Conservation (phyloP, 2,113 vertebrate genomes). For the Dicrurus megarhynchus region DNA sequence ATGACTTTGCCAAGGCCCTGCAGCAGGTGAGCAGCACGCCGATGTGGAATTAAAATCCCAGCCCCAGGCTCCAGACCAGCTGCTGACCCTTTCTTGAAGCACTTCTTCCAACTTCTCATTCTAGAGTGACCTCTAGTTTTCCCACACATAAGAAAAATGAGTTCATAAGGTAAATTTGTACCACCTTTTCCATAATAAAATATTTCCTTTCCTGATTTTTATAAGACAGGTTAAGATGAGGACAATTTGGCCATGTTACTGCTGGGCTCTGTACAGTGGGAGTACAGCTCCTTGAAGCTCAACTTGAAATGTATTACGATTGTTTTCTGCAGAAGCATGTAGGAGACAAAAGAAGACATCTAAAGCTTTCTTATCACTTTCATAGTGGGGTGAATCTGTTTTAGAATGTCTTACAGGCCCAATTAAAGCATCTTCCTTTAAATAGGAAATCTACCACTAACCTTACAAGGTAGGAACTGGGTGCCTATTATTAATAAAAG, state of each 20-base stretch:
- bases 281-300: neutral
- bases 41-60: neutral
- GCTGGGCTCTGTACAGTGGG: neutral
- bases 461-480: neutral
- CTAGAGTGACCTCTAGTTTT: neutral
- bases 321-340: neutral
- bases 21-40: rapidly evolving
- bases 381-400: neutral
- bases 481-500: neutral
- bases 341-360: neutral
- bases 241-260: neutral
- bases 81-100: neutral
- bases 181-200: rapidly evolving
- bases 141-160: neutral
- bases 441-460: neutral
- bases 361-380: neutral
- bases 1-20: neutral
- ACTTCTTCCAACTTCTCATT: neutral
- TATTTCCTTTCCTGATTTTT: neutral
- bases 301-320: neutral
- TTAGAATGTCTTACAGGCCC: neutral
- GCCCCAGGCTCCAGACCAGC: neutral
- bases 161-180: neutral
- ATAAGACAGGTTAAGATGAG: neutral
- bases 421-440: neutral